Evolutionary conservation across 2,113 vertebrate species (phyloP).

Genomic region (Octodon degus): DNA sequence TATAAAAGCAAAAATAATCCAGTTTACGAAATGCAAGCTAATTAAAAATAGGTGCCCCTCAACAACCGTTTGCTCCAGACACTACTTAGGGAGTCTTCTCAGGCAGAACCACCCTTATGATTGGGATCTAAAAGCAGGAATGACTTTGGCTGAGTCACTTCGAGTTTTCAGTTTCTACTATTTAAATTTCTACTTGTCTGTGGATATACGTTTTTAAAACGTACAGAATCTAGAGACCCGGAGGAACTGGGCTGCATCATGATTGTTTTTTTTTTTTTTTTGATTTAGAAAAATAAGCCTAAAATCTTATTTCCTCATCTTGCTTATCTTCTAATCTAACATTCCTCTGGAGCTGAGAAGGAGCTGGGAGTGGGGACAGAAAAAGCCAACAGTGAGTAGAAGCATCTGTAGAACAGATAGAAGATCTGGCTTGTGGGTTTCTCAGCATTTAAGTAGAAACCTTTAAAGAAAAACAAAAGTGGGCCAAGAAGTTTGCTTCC

Average conservation of each 20-base stretch:
- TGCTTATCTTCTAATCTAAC: not conserved
- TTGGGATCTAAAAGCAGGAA: slow-evolving; percentile 43
- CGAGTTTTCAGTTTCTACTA: slow-evolving; percentile 16
- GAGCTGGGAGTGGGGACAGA: not conserved
- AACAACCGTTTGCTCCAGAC: not conserved
- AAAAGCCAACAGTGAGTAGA: not conserved
- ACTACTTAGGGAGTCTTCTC: not conserved
- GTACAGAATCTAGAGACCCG: not conserved
- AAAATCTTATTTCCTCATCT: slow-evolving; percentile 16
- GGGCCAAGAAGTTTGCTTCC: not conserved
- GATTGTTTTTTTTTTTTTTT: not conserved
- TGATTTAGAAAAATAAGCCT: slow-evolving; percentile 56
- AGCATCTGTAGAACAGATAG: not conserved
- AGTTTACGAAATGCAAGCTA: slow-evolving; percentile 71
- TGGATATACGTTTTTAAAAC: slow-evolving; percentile 8
- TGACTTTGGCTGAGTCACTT: slow-evolving; percentile 38
- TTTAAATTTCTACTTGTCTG: slow-evolving; percentile 38
- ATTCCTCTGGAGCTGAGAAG: not conserved
- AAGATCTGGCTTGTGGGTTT: not conserved
- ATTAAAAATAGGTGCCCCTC: slow-evolving; percentile 63
- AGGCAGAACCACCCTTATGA: slow-evolving; percentile 49
- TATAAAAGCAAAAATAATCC: slow-evolving; percentile 66
- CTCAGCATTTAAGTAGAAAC: not conserved
- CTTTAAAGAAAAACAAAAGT: not conserved
- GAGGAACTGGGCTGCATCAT: not conserved